Evolutionary conservation across 2,888 invertebrate species (phyloP), one percentile per base, ranked within the genome.

Genomic region (Nebria brevicollis): DNA sequence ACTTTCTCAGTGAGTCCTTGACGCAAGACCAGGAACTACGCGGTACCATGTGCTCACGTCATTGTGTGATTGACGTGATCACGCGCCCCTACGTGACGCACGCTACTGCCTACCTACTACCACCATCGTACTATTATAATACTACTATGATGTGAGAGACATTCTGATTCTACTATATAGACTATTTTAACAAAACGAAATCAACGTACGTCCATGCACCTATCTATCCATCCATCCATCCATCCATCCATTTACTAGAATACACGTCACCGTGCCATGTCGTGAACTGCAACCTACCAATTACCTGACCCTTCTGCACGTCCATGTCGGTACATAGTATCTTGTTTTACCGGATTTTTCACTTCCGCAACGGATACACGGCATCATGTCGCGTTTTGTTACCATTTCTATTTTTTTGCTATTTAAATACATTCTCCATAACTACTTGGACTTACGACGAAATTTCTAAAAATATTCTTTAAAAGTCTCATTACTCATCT

Each of bases 31-130:
- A 34, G 34, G 34, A 34, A 34, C 34, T 34, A 34, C 34, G 34
- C 34, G 34, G 54, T 54, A 54, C 54, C 54, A 11, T 11, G 54
- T 34, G 34, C 34, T 34, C 34, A 34, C 54, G 54, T 13, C 54
- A 13, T 13, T 13, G 6, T 54, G 54, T 54, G 54, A 54, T 54
- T 54, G 54, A 54, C 54, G 54, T 54, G 54, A 54, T 54, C 54
- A 54, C 54, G 54, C 54, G 54, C 54, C 54, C 54, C 54, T 54
- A 54, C 54, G 54, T 54, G 54, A 54, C 54, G 54, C 54, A 54
- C 54, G 54, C 54, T 54, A 54, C 7, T 54, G 7, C 8, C 4
- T 54, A 54, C 54, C 4, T 13, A 54, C 20, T 20, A 20, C 20
- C 20, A 20, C 20, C 20, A 20, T 20, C 54, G 54, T 13, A 54